Percentiles rank a stretch among this genome's conserved stretches.
These are phyloP conservation scores for Pyrgus malvae DNA, from an alignment of 2,888 invertebrate genomes.

Conservation along the genomic window DNA sequence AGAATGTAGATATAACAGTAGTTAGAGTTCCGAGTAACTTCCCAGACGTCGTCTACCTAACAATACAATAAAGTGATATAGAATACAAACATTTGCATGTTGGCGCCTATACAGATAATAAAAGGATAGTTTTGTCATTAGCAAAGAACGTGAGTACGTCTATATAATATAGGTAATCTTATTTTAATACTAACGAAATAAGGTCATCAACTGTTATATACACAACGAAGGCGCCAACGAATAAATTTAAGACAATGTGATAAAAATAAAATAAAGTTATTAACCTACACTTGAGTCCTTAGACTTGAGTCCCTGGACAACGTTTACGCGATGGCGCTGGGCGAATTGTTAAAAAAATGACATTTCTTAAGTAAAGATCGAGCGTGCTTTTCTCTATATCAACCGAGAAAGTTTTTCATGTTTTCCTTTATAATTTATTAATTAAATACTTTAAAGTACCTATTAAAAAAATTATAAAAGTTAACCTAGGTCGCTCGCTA, in stretches of 20 bases:
- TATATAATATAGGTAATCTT: constrained; percentile 1
- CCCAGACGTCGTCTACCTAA: constrained; percentile 21
- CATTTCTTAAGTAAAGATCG: too few relatives aligned
- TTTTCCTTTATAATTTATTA: too few relatives aligned
- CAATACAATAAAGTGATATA: constrained; percentile 20
- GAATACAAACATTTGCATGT: constrained; percentile 18
- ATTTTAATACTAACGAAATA: background rate
- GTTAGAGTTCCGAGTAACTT: constrained; percentile 8
- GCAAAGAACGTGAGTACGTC: constrained; percentile 1
- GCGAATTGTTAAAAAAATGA: too few relatives aligned
- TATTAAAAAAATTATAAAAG: too few relatives aligned
- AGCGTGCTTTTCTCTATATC: too few relatives aligned
- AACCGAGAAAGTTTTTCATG: too few relatives aligned
- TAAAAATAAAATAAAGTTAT: background rate
- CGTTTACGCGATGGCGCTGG: too few relatives aligned
- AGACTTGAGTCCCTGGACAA: too few relatives aligned
- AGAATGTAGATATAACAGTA: constrained; percentile 12
- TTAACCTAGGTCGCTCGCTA: too few relatives aligned
- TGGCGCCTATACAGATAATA: constrained; percentile 23
- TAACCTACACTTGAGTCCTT: too few relatives aligned
- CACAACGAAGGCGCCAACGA: constrained; percentile 13
- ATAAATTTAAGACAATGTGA: constrained; percentile 8
- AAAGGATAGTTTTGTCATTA: constrained; percentile 20
- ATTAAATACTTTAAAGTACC: too few relatives aligned
- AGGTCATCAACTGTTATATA: constrained; percentile 1